Conservation (phyloP, 2,888 invertebrate genomes). For the Podabrus alpinus region DNA sequence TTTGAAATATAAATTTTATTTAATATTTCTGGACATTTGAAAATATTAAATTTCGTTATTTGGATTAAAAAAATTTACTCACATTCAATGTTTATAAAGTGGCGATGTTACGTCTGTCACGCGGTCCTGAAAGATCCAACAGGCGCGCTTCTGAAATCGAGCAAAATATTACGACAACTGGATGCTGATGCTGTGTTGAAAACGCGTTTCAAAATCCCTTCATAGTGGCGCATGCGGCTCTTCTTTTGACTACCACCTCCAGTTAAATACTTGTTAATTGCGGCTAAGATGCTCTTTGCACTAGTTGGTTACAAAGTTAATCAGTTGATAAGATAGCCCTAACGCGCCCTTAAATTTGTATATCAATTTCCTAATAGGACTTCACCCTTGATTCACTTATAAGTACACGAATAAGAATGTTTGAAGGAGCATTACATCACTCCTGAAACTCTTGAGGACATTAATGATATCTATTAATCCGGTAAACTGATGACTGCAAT, state of each 20-base stretch:
- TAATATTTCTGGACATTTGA: neutral
- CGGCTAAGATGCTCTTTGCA: slow-evolving; percentile 45
- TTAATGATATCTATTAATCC: neutral
- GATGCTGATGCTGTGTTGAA: slow-evolving; percentile 51
- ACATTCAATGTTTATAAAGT: neutral
- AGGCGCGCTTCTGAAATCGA: slow-evolving; percentile 31
- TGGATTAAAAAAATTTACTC: neutral
- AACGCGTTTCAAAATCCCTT: slow-evolving; percentile 41
- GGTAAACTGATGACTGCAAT: neutral
- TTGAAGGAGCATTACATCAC: neutral
- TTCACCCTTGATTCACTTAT: slow-evolving; percentile 3
- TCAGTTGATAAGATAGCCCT: slow-evolving; percentile 47
- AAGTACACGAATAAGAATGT: neutral
- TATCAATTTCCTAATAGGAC: slow-evolving; percentile 35
- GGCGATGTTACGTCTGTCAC: neutral
- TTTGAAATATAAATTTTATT: neutral
- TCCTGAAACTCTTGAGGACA: neutral
- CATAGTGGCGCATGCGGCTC: slow-evolving; percentile 47
- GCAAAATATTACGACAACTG: slow-evolving; percentile 49
- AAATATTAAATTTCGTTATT: too few relatives aligned
- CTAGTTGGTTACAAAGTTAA: slow-evolving; percentile 46
- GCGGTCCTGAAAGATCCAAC: slow-evolving; percentile 11
- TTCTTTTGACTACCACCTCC: slow-evolving; percentile 42
- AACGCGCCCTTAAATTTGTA: slow-evolving; percentile 41
- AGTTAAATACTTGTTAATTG: slow-evolving; percentile 51